Base-by-base conservation (phyloP, 2,888 invertebrate species). In the Drosophila ustulata region DNA sequence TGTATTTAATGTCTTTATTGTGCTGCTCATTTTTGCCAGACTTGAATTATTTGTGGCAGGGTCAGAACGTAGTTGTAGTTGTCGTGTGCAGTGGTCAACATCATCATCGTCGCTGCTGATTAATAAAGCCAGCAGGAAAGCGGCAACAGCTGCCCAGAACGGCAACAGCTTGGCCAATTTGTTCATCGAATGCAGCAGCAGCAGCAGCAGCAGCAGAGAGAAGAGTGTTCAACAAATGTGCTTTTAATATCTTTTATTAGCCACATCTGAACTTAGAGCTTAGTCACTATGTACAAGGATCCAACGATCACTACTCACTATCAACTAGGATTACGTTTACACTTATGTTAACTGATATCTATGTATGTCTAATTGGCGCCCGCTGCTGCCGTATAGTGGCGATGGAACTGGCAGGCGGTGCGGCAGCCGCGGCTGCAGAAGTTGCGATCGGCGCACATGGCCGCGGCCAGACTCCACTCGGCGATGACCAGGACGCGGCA, bases 341-440 rank as follows among this genome's bases (percentile, higher is more conserved):
- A n/a, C 30, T 30, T 9, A 9, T 32, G 3, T 41, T 41, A 7
- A 13, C 13, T n/a, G 4, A 1, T 37, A 39, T n/a, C 0, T 37
- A 39, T n/a, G 2, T 39, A 4, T 6, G 4, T 39, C 13, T 39
- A 34, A 3, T 30, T 0, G 8, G 11, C 32, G 32, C 9, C 18
- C 9, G 9, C 18, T 5, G 26, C 1, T 1, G 45, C 8, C 55
- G 45, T 45, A 3, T 26, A 55, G 32, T 55, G 55, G 7, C 59
- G 70, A 50, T 89, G 81, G 28, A 66, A 81, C 2, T 49, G 13
- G 46, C 89, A 88, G 47, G 89, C 88, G 13, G 82, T 82, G 39
- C 86, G 89, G 45, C 88, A 88, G 11, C 88, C 88, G 2, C 72
- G 79, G 0, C 72, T 81, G 68, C 89, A 88, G 56, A 81, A 88